Base-by-base conservation (phyloP, 2,797 vertebrate genomes). In the Pteronotus mesoamericanus region DNA sequence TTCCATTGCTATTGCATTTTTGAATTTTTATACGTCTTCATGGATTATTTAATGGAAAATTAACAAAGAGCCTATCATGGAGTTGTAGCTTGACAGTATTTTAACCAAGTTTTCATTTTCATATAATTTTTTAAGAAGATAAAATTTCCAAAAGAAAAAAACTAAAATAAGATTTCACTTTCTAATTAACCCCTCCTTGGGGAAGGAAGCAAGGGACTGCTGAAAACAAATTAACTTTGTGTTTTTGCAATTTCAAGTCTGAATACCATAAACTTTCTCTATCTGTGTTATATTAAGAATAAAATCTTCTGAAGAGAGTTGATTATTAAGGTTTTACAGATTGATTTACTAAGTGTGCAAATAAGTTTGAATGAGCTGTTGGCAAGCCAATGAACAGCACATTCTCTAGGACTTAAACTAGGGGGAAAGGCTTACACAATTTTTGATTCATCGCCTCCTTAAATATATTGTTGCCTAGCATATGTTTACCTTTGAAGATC, bases 171-270 rank as follows among this genome's bases (percentile, higher is more conserved):
- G 77, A 90, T 87, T 88, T 89, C 32, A 89, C 51, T 94, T 96
- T 94, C 84, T 92, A 96, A 95, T 95, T 95, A 96, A 96, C 59
- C 46, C 84, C 53, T 96, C 80, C 39, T 39, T 55, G 37, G 37
- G 84, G 71, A 95, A 80, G 80, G 53, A 95, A 89, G 64, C 46
- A 77, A 84, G 37, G 59, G 37, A 96, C 12, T 94, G 61, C 37
- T 78, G 85, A 89, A 2, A 87, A 71, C 29, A 87, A 94, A 95
- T 95, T 95, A 94, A 95, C 64, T 86, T 69, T 87, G 53, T 85
- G n/a, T 55, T 93, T 94, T 87, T 89, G 82, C 39, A 92, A 92
- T 95, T 94, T 95, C 22, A 93, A 46, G 86, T 94, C n/a, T 87
- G 37, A 94, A 96, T 93, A 91, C 42, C 26, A 59, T 75, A 90